Conservation (phyloP, 1,140 invertebrate genomes). For the Papilio helenus region DNA sequence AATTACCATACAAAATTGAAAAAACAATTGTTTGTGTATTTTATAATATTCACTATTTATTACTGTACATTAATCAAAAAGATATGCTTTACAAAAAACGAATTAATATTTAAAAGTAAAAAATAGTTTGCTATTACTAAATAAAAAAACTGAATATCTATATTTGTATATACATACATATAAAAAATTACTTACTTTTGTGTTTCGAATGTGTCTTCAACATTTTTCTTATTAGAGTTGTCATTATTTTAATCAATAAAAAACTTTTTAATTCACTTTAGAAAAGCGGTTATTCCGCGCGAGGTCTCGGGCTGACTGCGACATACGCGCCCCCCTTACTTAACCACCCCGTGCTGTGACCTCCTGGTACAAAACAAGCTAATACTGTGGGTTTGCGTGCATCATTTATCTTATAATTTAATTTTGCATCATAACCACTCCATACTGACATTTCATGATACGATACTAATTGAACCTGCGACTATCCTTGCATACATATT, state of each 20-base stretch:
- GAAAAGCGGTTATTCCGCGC: conserved; percentile 60
- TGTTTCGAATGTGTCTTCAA: conserved; percentile 87
- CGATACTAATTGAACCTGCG: no score
- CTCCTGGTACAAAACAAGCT: conserved; percentile 28
- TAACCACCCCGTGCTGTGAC: conserved; percentile 54
- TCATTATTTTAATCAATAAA: conserved; percentile 55
- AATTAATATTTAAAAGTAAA: no score
- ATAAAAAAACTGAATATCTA: no score
- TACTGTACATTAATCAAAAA: no score
- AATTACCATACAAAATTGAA: no score
- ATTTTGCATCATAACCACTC: conserved; percentile 48
- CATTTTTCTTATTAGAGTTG: conserved; percentile 85
- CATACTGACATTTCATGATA: conserved; percentile 44
- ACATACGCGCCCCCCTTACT: conserved; percentile 41
- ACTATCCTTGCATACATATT: neutral
- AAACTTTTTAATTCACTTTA: conserved; percentile 31
- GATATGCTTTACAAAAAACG: no score
- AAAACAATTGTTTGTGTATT: no score
- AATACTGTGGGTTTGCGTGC: neutral
- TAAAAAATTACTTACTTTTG: conserved; percentile 84
- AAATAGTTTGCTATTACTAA: no score
- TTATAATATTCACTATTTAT: no score
- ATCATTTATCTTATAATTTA: neutral
- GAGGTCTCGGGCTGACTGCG: conserved; percentile 54
- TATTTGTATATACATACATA: no score